phyloP scores from a whole-genome alignment of 2,797 vertebrate genomes.

The Potorous gilbertii region DNA sequence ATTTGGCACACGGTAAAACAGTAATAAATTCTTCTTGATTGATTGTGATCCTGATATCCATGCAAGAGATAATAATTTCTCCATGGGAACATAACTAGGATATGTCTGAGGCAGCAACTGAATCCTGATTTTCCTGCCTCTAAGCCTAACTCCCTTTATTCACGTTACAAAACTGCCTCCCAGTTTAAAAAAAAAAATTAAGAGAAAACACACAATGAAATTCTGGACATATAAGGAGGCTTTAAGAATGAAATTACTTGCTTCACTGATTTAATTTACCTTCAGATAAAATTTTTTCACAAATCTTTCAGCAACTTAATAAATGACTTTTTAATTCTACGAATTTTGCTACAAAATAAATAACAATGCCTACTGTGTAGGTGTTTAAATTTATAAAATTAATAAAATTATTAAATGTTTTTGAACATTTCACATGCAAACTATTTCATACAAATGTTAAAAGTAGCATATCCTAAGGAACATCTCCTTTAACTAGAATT shows the following conservation, averaged over 20 bases:
- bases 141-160: neutral
- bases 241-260: neutral
- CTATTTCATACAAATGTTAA: neutral
- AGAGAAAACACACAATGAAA: neutral
- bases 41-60: neutral
- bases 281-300: neutral
- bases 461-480: neutral
- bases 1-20: neutral
- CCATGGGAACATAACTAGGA: neutral
- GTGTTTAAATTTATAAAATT: neutral
- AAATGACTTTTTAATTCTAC: neutral
- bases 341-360: neutral
- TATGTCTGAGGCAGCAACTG: neutral
- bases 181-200: neutral
- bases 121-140: neutral
- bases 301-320: neutral
- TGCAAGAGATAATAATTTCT: neutral
- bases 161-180: neutral
- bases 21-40: neutral
- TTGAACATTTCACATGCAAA: neutral
- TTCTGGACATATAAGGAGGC: neutral
- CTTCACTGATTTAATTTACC: neutral
- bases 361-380: neutral
- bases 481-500: neutral
- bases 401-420: neutral